Conservation (phyloP, 2,113 vertebrate genomes). For the Microcebus griseorufus region DNA sequence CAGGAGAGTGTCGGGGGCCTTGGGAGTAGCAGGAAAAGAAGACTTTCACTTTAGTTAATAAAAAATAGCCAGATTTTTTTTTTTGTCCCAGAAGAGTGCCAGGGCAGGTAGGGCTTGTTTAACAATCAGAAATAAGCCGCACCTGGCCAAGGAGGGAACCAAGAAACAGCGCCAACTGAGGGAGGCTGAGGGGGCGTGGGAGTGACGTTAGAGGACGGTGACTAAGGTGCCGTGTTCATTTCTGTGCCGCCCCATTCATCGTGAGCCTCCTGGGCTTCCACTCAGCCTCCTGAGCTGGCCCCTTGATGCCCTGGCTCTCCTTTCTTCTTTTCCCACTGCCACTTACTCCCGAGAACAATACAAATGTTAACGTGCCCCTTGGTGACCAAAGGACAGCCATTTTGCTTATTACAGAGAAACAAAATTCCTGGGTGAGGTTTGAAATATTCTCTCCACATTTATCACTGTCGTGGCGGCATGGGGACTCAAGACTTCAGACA, state of each 20-base stretch:
- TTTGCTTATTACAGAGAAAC: background rate
- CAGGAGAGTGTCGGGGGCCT: background rate
- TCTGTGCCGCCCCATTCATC: rapidly evolving
- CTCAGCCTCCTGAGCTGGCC: background rate
- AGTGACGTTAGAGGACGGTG: no score
- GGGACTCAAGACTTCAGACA: no score
- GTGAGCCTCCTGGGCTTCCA: rapidly evolving
- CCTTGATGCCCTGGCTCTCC: rapidly evolving
- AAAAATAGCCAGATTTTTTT: background rate
- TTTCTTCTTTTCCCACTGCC: background rate
- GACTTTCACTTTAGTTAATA: background rate
- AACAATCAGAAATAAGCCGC: background rate
- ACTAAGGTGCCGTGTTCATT: rapidly evolving
- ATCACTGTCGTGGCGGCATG: background rate
- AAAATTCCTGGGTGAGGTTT: background rate
- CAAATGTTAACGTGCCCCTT: background rate
- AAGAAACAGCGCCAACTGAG: background rate
- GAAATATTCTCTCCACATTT: background rate
- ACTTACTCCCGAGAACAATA: background rate
- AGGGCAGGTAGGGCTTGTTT: background rate
- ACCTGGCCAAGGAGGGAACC: background rate
- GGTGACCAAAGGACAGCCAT: background rate
- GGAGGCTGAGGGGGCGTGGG: rapidly evolving
- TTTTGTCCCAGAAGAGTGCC: background rate
- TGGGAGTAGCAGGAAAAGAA: background rate